Evolutionary conservation across 2,888 invertebrate species (phyloP).

Genomic region (Drosophila mulleri): DNA sequence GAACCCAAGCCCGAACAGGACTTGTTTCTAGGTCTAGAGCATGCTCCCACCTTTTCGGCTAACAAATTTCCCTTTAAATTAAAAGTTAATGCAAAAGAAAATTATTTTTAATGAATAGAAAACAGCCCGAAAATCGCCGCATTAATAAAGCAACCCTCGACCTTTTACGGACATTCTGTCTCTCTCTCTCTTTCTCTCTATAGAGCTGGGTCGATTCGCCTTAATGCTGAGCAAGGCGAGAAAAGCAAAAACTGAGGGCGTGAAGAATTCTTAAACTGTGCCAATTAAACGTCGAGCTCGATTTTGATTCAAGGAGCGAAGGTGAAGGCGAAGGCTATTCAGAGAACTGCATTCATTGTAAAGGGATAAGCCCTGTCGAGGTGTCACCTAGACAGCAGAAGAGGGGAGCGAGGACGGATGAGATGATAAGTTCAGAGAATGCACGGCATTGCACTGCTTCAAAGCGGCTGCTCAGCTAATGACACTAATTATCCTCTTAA

Average conservation of each 20-base stretch:
- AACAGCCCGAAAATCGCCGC: slow-evolving; percentile 71
- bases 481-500: slow-evolving; percentile 78
- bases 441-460: slow-evolving; percentile 39
- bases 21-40: slow-evolving; percentile 10
- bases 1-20: slow-evolving; percentile 2
- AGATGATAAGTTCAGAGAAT: slow-evolving; percentile 23
- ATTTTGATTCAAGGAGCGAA: slow-evolving; percentile 29
- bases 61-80: slow-evolving; percentile 66
- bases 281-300: slow-evolving; percentile 58
- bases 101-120: slow-evolving; percentile 80
- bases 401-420: not conserved
- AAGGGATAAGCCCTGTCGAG: slow-evolving; percentile 23
- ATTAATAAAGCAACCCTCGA: slow-evolving; percentile 57
- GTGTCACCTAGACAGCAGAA: slow-evolving; percentile 16
- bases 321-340: slow-evolving; percentile 49
- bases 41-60: slow-evolving; percentile 17
- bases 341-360: slow-evolving; percentile 23
- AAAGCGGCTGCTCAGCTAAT: slow-evolving; percentile 60
- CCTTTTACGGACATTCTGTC: not conserved
- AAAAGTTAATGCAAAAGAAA: slow-evolving; percentile 79
- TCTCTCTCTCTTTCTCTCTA: not conserved
- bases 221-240: slow-evolving; percentile 27
- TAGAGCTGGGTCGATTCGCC: slow-evolving; percentile 30
- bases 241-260: slow-evolving; percentile 9
- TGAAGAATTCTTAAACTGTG: slow-evolving; percentile 51